Base-by-base conservation (phyloP, 2,113 vertebrate genomes). In the Psephotus haematonotus region DNA sequence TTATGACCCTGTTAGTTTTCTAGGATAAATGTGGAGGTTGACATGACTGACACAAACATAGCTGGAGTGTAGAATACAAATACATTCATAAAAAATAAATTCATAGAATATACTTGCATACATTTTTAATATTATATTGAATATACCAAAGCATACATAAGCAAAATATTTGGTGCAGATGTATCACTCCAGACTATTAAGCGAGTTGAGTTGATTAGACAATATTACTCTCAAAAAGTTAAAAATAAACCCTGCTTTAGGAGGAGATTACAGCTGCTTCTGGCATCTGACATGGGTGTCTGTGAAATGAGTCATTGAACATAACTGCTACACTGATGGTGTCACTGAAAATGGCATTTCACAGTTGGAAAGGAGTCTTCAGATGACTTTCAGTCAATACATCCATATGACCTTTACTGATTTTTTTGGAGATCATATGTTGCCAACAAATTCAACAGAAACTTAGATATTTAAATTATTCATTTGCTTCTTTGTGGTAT, bases 271-370 rank as follows among this genome's bases (percentile, higher is more conserved):
- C 10, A 88, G 60, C n/a, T 7, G 27, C 68, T 76, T 79, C 57
- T 79, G 88, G 55, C 41, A 92, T 68, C 44, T 88, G 72, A 67
- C 64, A 83, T 50, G 52, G 4, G 18, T 82, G 18, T 88, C 76
- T 86, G 27, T 85, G 76, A 83, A 96, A 85, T 6, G 19, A 91
- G 29, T 74, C 55, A 89, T 11, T 43, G 52, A 79, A 91, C 31
- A 53, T 41, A 88, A 91, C 71, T 67, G 29, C 79, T 95, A 60
- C 23, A 71, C 47, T 87, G 70, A 81, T 27, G 49, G 39, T 72
- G 16, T 64, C 28, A 69, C 29, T 41, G 47, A 50, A 91, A 88
- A 93, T 79, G 65, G 68, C 49, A 96, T 94, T 92, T 92, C 86
- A 83, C 49, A 79, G 62, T 43, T 70, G 46, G 88, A 88, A 93